Evolutionary conservation across 2,113 vertebrate species (phyloP), one percentile per base, ranked within the genome.

Genomic region (Phalacrocorax pelagicus): DNA sequence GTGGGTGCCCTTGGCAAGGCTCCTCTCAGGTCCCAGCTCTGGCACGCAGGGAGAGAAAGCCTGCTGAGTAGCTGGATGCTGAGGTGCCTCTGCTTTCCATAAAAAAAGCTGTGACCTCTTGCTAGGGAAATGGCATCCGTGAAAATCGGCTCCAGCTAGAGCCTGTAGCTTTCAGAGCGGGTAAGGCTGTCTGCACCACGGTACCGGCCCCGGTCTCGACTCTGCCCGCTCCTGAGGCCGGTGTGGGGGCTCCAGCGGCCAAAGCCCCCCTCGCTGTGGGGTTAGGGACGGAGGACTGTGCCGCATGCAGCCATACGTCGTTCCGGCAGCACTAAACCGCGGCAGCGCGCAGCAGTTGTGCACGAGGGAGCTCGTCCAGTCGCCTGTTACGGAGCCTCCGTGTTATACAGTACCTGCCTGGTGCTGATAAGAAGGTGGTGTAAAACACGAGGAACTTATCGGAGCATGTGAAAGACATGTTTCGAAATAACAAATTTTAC

Each of bases 251-350:
- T 11, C 73, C 26, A 17, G 61, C 29, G 27, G 38, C 46, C 5
- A 2, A 36, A 61, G 5, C 18, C 51, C 17, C 12, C 57, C 62
- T 15, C 9, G 15, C 18, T 4, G n/a, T 3, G 26, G 67, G 46
- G 46, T 1, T 4, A 5, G 46, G 67, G 67, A 7, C 1, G 1
- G n/a, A 32, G 29, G 20, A n/a, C 32, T 4, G 36, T 34, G 77
- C 54, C 49, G 4, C 5, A 0, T 0, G 47, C 20, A 16, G 51
- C 11, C 58, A 3, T 1, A 3, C 1, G 0, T 10, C 19, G 2
- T 32, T 7, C 32, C 22, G 0, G 6, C 4, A 7, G 81, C 69
- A 49, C 42, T 51, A 2, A 40, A 18, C 30, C 51, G 32, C 30
- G 10, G 3, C 47, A 10, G n/a, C 4, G 4, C 4, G 9, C 20